phyloP scores from a whole-genome alignment of 2,797 vertebrate species.

The Nannoperca obscura region DNA sequence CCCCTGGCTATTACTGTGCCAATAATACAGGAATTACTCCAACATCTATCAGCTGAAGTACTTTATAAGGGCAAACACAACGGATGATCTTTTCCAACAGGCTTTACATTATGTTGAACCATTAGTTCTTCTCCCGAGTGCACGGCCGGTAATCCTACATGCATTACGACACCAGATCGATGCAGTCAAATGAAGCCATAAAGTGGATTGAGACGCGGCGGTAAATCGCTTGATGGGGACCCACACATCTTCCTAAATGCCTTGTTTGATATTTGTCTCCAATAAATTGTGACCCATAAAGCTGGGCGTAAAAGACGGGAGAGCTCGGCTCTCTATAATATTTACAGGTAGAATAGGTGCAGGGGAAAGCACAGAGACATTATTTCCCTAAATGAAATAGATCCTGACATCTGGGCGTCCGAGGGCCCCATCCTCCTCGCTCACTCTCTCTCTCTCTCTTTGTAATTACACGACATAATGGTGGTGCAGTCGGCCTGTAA shows the following conservation, averaged over 20 bases:
- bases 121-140: constrained; percentile 56
- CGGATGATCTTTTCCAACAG: constrained; percentile 30
- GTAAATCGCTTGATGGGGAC: constrained; percentile 38
- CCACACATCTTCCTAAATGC: constrained; percentile 44
- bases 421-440: constrained; percentile 38
- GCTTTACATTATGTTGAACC: constrained; percentile 42
- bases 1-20: background rate
- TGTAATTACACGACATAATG: constrained; percentile 84
- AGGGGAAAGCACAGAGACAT: constrained; percentile 52
- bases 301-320: constrained; percentile 23
- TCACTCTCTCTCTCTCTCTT: constrained; percentile 59
- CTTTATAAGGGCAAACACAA: constrained; percentile 26
- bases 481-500: constrained; percentile 78
- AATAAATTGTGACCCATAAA: constrained; percentile 67
- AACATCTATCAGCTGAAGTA: background rate
- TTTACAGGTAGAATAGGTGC: constrained; percentile 65
- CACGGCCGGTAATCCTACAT: constrained; percentile 54
- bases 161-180: constrained; percentile 58
- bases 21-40: constrained; percentile 3
- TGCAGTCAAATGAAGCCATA: constrained; percentile 61
- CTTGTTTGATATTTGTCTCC: constrained; percentile 64
- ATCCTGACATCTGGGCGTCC: constrained; percentile 71
- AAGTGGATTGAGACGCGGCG: constrained; percentile 38
- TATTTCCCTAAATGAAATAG: constrained; percentile 77
- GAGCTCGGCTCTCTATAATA: constrained; percentile 54